Evolutionary conservation across 2,888 invertebrate genomes (phyloP).

Genomic region (Magallana nippona): DNA sequence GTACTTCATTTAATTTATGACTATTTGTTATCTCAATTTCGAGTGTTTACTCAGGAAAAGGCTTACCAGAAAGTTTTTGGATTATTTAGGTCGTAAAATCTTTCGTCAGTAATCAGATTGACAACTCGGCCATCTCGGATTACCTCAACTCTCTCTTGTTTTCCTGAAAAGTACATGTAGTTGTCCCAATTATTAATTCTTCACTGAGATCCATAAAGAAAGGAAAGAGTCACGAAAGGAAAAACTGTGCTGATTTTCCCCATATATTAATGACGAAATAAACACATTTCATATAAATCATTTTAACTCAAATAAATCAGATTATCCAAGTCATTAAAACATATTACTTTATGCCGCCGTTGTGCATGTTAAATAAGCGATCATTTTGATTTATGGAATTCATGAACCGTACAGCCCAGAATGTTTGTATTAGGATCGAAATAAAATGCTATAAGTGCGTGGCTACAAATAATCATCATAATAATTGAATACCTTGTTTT

Average conservation of each 20-base stretch:
- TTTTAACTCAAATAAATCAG: background rate
- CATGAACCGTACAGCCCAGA: background rate
- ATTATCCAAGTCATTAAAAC: background rate
- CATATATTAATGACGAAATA: background rate
- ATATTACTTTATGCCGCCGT: background rate
- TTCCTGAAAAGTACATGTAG: slow-evolving; percentile 37
- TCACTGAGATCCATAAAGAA: no score
- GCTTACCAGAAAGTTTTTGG: slow-evolving; percentile 45
- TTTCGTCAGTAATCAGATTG: slow-evolving; percentile 41
- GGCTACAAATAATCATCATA: background rate
- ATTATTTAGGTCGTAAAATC: slow-evolving; percentile 39
- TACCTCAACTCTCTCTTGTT: slow-evolving; percentile 43
- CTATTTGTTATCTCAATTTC: no score
- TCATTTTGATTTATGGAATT: background rate
- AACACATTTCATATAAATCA: background rate
- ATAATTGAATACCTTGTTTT: background rate
- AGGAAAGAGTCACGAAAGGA: no score
- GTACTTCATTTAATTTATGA: background rate
- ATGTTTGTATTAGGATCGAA: background rate
- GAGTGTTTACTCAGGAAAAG: no score
- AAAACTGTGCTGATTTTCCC: background rate
- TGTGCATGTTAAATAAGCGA: background rate
- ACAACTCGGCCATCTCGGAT: slow-evolving; percentile 42
- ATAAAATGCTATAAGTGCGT: background rate
- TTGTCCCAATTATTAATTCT: no score